Evolutionary conservation across 2,113 vertebrate genomes (phyloP).

Genomic region (Tragelaphus strepsiceros): DNA sequence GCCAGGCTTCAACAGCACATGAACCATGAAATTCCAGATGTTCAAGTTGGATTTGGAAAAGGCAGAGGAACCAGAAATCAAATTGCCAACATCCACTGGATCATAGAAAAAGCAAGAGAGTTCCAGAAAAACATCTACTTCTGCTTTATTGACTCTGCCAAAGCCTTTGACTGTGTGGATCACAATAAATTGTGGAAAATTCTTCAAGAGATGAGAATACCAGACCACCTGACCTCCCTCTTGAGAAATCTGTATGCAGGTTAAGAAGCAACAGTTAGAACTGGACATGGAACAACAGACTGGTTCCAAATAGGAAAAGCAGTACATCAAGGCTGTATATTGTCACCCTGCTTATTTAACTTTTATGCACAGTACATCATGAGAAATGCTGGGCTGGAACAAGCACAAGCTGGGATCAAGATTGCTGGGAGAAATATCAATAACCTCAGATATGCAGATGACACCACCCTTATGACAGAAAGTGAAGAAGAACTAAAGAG

Average conservation of each 20-base stretch:
- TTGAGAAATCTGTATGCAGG: neutral
- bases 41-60: neutral
- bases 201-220: neutral
- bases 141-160: neutral
- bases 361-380: neutral
- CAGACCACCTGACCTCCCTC: neutral
- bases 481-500: neutral
- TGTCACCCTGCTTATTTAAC: neutral
- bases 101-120: neutral
- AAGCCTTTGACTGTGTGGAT: neutral
- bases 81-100: neutral
- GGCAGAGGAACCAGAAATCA: neutral
- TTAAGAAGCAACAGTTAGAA: neutral
- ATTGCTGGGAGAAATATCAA: neutral
- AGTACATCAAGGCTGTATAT: neutral
- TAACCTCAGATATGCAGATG: neutral
- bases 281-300: neutral
- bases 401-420: neutral
- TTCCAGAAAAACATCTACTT: neutral
- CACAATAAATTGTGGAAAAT: neutral
- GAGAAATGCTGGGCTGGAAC: neutral
- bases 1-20: neutral
- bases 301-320: neutral
- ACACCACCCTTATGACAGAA: accelerated
- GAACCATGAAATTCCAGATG: neutral